These are phyloP conservation scores for Corythornis vintsioides DNA, from an alignment of 2,113 vertebrate genomes.

Conservation along the genomic window DNA sequence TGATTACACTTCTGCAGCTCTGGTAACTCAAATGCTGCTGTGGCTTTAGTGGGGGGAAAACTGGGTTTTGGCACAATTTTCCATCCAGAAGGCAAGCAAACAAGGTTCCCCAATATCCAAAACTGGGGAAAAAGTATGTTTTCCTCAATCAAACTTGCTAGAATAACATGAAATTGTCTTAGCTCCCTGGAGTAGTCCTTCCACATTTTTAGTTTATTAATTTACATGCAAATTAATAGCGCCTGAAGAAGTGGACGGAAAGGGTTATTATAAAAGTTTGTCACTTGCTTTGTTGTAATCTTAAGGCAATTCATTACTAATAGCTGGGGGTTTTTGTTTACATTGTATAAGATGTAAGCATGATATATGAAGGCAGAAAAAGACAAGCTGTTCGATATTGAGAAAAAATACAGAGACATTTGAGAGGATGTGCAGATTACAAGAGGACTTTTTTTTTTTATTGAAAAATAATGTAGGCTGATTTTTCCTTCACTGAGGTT, in stretches of 20 bases:
- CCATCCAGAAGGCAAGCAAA: background rate
- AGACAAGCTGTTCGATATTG: background rate
- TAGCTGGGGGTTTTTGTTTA: background rate
- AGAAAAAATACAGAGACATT: background rate
- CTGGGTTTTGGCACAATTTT: background rate
- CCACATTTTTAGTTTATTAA: background rate
- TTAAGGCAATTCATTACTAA: background rate
- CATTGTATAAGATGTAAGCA: background rate
- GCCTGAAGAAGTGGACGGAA: background rate
- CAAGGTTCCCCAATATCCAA: background rate
- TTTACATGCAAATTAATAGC: background rate
- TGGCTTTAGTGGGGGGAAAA: background rate
- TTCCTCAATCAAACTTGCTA: background rate
- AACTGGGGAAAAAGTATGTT: background rate
- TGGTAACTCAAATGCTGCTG: background rate
- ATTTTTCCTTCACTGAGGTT: background rate
- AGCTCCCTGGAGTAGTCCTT: background rate
- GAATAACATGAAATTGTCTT: background rate
- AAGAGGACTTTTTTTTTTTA: background rate
- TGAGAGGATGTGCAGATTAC: background rate
- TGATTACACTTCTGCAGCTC: background rate
- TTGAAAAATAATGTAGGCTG: background rate
- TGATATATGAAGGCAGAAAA: background rate
- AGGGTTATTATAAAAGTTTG: background rate
- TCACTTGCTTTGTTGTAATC: background rate